These are phyloP conservation scores for Acyrthosiphon pisum DNA, from an alignment of 1,140 invertebrate species.

Conservation along the genomic window DNA sequence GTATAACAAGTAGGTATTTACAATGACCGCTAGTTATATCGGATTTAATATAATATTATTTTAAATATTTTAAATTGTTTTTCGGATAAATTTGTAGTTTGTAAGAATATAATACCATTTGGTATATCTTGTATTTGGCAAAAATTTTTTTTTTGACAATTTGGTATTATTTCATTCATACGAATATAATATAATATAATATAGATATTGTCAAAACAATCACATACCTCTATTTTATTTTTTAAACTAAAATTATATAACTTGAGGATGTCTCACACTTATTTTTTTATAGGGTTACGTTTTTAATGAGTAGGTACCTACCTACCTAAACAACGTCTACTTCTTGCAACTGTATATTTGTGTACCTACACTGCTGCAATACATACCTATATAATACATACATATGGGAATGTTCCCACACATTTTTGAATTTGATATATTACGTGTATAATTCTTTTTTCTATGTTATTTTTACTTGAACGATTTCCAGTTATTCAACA, in stretches of 20 bases:
- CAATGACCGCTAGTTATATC: neutral
- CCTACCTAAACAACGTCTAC: neutral
- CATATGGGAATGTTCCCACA: constrained; percentile 46
- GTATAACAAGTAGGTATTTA: neutral
- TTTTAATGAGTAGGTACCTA: constrained; percentile 8
- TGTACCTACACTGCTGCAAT: neutral
- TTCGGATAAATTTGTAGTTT: neutral
- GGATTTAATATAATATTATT: neutral
- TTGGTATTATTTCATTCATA: no score
- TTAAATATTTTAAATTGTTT: neutral
- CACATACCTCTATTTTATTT: neutral
- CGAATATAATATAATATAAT: no score
- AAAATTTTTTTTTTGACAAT: no score
- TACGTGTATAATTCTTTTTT: constrained; percentile 17
- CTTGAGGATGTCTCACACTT: neutral
- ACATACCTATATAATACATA: neutral
- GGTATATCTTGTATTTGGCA: no score
- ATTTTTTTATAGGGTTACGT: constrained; percentile 7
- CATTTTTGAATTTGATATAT: constrained; percentile 25
- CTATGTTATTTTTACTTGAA: constrained; percentile 33
- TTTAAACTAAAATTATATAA: constrained; percentile 38
- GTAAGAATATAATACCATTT: neutral
- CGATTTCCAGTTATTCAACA: constrained; percentile 37
- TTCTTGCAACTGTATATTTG: constrained; percentile 25
- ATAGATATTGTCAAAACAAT: neutral